Evolutionary conservation across 2,797 vertebrate genomes (phyloP).

Genomic region (Pelobates cultripes): DNA sequence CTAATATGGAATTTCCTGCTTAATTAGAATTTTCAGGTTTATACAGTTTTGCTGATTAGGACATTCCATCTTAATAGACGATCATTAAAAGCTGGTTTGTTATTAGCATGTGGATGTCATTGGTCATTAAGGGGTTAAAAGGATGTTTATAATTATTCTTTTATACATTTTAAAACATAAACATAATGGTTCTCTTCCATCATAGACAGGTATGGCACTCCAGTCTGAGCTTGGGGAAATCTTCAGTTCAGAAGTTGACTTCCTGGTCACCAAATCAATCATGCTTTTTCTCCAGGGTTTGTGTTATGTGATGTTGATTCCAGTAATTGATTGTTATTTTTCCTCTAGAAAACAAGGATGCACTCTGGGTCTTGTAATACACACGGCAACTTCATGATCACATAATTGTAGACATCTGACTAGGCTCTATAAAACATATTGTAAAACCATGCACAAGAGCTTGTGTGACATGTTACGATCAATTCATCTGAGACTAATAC

Average conservation of each 20-base stretch:
- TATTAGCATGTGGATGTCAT: too few species aligned
- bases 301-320: constrained; percentile 42
- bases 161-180: background rate
- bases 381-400: constrained; percentile 39
- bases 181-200: constrained; percentile 3
- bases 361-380: constrained; percentile 35
- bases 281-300: constrained; percentile 27
- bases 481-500: background rate
- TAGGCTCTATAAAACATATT: constrained; percentile 33
- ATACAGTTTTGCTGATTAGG: too few species aligned
- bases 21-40: too few species aligned
- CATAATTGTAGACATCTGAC: constrained; percentile 31
- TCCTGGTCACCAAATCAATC: constrained; percentile 44
- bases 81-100: too few species aligned
- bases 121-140: too few species aligned
- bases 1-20: too few species aligned
- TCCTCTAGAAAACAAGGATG: constrained; percentile 29
- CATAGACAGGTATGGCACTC: background rate
- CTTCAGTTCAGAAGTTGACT: constrained; percentile 34
- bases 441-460: constrained; percentile 17
- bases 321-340: constrained; percentile 49
- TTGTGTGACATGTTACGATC: background rate
- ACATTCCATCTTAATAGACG: too few species aligned
- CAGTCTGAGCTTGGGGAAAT: constrained; percentile 4
- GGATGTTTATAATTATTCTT: too few species aligned